These are phyloP conservation scores for Elysia crispata DNA, from an alignment of 2,888 invertebrate species.

Conservation along the genomic window DNA sequence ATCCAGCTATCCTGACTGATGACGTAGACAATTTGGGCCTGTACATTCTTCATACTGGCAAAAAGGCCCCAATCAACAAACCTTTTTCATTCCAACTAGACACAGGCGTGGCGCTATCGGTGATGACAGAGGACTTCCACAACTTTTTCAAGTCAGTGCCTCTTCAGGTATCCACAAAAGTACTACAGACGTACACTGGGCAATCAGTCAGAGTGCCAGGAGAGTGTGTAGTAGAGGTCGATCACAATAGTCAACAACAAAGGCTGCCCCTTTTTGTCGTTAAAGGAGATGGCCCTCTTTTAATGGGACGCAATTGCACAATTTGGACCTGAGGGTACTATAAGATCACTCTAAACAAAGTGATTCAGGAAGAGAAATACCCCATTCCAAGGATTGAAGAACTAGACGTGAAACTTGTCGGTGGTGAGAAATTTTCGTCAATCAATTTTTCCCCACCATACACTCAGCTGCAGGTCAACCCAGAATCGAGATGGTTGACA, in stretches of 20 bases:
- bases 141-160: neutral
- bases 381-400: neutral
- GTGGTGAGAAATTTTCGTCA: conserved; percentile 7
- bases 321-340: too few relatives aligned
- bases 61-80: too few relatives aligned
- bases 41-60: too few relatives aligned
- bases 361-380: neutral
- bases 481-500: conserved; percentile 6
- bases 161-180: neutral
- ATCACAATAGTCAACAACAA: neutral
- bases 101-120: neutral
- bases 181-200: neutral
- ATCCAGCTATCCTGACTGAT: too few relatives aligned
- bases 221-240: neutral
- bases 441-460: neutral
- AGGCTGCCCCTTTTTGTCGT: neutral
- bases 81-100: neutral
- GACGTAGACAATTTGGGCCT: too few relatives aligned
- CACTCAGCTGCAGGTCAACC: neutral
- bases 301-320: conserved; percentile 2
- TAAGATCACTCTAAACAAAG: too few relatives aligned
- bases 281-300: neutral
- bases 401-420: neutral
- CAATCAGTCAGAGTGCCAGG: neutral
- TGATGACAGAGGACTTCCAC: neutral